These are phyloP conservation scores for Scolanthus callimorphus DNA, from an alignment of 92 coral and sea anemone species.

Conservation along the genomic window DNA sequence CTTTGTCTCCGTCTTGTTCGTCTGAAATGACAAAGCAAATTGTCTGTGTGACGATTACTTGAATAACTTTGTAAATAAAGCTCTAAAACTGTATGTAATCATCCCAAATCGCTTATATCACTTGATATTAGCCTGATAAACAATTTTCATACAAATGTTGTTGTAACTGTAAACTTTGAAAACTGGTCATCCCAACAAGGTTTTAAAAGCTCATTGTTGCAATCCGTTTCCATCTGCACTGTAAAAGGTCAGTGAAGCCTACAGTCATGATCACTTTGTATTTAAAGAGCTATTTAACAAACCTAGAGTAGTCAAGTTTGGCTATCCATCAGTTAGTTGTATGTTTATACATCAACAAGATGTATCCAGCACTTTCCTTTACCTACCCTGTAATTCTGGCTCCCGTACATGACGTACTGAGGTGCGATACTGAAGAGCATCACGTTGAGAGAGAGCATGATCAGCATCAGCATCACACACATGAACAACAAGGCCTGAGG, in stretches of 20 bases:
- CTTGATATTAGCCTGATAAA: too few species aligned
- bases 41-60: too few species aligned
- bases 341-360: too few species aligned
- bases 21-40: background rate
- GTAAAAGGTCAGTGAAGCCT: background rate
- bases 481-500: slow-evolving; percentile 94
- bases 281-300: background rate
- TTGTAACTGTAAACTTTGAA: too few species aligned
- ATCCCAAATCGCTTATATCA: too few species aligned
- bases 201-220: too few species aligned
- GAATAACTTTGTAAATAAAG: too few species aligned
- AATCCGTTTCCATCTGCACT: too few species aligned
- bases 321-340: too few species aligned
- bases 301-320: background rate
- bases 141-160: too few species aligned
- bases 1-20: slow-evolving; percentile 3
- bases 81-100: too few species aligned
- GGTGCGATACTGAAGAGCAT: slow-evolving; percentile 92
- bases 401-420: slow-evolving; percentile 95
- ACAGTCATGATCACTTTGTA: background rate
- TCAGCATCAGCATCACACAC: slow-evolving; percentile 91
- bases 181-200: too few species aligned
- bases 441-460: slow-evolving; percentile 80
- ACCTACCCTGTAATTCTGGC: slow-evolving; percentile 74
- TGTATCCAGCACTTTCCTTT: background rate